Evolutionary conservation across 2,888 invertebrate species (phyloP).

Genomic region (Arenicola marina): DNA sequence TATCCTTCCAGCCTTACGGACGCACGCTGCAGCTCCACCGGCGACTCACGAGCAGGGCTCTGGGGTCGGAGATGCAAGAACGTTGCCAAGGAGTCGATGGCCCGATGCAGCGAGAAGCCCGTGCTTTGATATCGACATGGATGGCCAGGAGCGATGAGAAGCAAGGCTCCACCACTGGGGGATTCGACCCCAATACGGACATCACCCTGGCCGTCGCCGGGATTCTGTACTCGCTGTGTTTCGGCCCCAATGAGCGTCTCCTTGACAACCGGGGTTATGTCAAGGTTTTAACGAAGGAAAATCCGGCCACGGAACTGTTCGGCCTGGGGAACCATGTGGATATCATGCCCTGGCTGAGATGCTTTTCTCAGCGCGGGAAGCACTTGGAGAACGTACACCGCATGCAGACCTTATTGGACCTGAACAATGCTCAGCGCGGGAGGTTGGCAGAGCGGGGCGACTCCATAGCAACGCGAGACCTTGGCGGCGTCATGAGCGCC

Average conservation of each 20-base stretch:
- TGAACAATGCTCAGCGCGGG: slow-evolving; percentile 11
- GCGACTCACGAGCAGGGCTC: slow-evolving; percentile 40
- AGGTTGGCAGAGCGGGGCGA: not conserved
- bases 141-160: too few relatives aligned
- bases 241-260: slow-evolving; percentile 23
- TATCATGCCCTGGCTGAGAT: slow-evolving; percentile 18
- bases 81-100: slow-evolving; percentile 1
- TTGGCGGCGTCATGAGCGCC: slow-evolving; percentile 10
- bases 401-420: slow-evolving; percentile 12
- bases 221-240: slow-evolving; percentile 31
- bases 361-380: not conserved
- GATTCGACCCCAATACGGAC: slow-evolving; percentile 45
- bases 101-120: slow-evolving; percentile 11
- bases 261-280: slow-evolving; percentile 15
- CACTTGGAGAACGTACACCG: slow-evolving; percentile 11
- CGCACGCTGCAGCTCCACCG: slow-evolving; percentile 46
- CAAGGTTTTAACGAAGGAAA: slow-evolving; percentile 12
- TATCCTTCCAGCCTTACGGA: slow-evolving; percentile 51
- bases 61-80: not conserved
- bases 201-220: slow-evolving; percentile 30
- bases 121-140: not conserved
- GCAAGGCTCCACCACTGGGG: not conserved
- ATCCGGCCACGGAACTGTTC: slow-evolving; percentile 23
- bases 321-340: slow-evolving; percentile 25
- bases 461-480: not conserved